phyloP scores from a whole-genome alignment of 37 sponge, comb jelly and placozoan species.

The Oopsacas minuta region DNA sequence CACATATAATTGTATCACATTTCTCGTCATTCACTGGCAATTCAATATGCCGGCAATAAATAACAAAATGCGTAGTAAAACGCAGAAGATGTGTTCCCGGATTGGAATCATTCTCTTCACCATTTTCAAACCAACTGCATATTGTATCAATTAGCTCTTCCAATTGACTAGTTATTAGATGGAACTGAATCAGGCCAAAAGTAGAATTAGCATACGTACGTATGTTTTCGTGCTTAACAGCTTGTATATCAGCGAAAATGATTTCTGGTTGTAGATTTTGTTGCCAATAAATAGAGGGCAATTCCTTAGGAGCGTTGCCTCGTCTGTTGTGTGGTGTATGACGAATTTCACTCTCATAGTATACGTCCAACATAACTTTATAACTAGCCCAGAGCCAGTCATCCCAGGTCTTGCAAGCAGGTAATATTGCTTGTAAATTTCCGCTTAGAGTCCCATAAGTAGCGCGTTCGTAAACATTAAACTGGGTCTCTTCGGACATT shows the following conservation, averaged over 20 bases:
- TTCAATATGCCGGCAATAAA: background rate
- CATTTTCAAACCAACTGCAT: background rate
- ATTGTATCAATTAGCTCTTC: background rate
- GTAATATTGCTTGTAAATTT: slow-evolving; percentile 60
- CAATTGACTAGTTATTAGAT: background rate
- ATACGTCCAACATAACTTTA: slow-evolving; percentile 75
- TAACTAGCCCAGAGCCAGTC: slow-evolving; percentile 89
- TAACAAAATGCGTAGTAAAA: background rate
- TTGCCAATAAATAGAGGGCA: background rate
- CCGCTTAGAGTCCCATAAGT: slow-evolving; percentile 73
- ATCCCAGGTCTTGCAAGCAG: slow-evolving; percentile 64
- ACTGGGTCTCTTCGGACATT: slow-evolving; percentile 39
- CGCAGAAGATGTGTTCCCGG: background rate
- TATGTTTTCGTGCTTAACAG: background rate
- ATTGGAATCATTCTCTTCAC: background rate
- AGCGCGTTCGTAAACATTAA: slow-evolving; percentile 68
- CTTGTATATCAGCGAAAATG: background rate
- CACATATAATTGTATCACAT: background rate
- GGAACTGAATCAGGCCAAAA: background rate
- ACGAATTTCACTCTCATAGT: slow-evolving; percentile 38
- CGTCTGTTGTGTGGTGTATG: background rate
- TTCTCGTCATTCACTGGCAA: background rate
- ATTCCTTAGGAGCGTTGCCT: background rate
- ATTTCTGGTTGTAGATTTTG: background rate
- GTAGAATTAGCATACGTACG: background rate